phyloP scores from a whole-genome alignment of 2,113 vertebrate genomes.

The Catharus bicknelli region DNA sequence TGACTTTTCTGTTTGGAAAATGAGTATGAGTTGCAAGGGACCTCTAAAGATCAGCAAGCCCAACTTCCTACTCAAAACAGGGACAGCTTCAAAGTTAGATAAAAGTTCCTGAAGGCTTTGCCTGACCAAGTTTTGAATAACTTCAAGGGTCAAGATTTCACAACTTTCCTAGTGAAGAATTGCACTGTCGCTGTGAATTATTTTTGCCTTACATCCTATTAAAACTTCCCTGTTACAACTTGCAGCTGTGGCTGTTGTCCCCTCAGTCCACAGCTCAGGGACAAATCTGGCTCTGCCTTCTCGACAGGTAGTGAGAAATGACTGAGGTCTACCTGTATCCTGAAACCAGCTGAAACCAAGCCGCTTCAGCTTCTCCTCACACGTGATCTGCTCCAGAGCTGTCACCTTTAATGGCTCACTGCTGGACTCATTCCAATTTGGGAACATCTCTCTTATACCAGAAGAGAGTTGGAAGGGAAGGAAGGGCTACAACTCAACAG shows the following conservation, averaged over 20 bases:
- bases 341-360: background rate
- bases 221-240: background rate
- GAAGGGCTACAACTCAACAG: background rate
- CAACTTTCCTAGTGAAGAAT: background rate
- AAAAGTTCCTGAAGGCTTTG: background rate
- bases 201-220: background rate
- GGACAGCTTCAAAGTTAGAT: background rate
- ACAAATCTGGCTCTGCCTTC: background rate
- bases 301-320: accelerated
- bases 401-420: background rate
- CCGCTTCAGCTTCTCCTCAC: background rate
- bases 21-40: background rate
- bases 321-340: background rate
- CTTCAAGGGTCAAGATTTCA: background rate
- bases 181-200: background rate
- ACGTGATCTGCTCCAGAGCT: background rate
- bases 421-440: background rate
- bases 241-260: background rate
- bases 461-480: background rate
- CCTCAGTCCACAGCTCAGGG: background rate
- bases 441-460: background rate
- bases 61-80: background rate
- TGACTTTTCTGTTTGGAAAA: background rate
- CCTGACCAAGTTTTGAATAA: background rate
- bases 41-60: background rate